Evolutionary conservation across 1,140 invertebrate species (phyloP), one percentile per base, ranked within the genome.

Genomic region (Lepidostoma basale): DNA sequence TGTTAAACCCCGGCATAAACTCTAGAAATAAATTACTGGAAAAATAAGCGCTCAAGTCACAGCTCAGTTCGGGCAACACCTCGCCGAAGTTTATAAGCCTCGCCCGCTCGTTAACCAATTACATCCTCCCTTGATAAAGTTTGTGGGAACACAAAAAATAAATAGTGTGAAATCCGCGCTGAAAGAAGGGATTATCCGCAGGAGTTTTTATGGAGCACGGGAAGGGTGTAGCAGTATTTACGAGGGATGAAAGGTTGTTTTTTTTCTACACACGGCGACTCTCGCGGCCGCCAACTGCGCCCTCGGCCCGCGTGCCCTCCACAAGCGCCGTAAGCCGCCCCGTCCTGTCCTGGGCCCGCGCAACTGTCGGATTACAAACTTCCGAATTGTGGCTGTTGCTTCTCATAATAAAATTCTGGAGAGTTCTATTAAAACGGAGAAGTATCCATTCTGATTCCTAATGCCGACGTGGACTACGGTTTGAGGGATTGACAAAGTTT

Each of bases 101-200:
- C 68, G 30, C 42, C 40, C 62, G 54, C 68, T 70, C 62, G 68
- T 70, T 70, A 70, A 70, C 68, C 68, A 70, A 70, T 70, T 70
- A 70, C 60, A 70, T 60, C 62, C 54, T 45, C 60, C 68, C 66
- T 62, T 62, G 56, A 62, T 62, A 52, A 60, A 70, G 45, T 47
- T 66, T 70, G 52, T 45, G 52, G 52, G 49, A 39, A 54, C 45
- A 60, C 25, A 54, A 62, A 69, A 69, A 69, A 65, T 65, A 69
- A 69, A 69, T 56, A 63, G 45, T 63, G 33, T 47, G 60, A 69
- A 54, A 69, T 52, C 47, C 60, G 22, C 14, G 68, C 62, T 62
- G 68, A 68, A 68, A 68, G 66, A 52, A 62, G 36, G 66, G 58
- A 68, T 68, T 68, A 68, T 68, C 65, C 62, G 52, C 44, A 6